These are phyloP conservation scores for Calliscelio sp. DNA, from an alignment of 2,888 invertebrate species.

Conservation along the genomic window DNA sequence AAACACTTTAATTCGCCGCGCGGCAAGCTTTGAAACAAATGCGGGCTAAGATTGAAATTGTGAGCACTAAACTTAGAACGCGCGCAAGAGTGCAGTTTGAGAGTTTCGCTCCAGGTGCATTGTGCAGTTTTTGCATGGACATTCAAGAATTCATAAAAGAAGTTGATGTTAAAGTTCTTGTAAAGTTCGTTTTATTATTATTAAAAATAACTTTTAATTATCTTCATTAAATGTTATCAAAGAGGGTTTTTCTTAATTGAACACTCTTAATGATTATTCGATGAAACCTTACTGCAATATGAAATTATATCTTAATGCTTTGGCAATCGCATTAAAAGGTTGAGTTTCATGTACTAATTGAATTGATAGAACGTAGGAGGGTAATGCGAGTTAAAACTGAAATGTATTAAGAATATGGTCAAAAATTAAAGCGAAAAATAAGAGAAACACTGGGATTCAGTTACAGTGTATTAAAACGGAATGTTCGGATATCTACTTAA, in stretches of 20 bases:
- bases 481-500: too few relatives aligned
- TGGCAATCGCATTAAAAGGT: slow-evolving; percentile 30
- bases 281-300: slow-evolving; percentile 24
- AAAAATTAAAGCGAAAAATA: too few relatives aligned
- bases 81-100: slow-evolving; percentile 21
- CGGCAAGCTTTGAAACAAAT: slow-evolving; percentile 50
- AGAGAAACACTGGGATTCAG: too few relatives aligned
- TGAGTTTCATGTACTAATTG: slow-evolving; percentile 31
- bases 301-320: slow-evolving; percentile 41
- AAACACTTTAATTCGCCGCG: slow-evolving; percentile 59
- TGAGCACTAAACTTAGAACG: slow-evolving; percentile 49
- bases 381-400: slow-evolving; percentile 7
- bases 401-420: background rate
- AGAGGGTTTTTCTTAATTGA: too few relatives aligned
- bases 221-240: background rate
- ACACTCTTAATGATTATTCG: too few relatives aligned
- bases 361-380: slow-evolving; percentile 2
- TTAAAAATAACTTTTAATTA: background rate
- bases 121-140: background rate
- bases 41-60: slow-evolving; percentile 45
- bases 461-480: too few relatives aligned
- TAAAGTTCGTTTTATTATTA: too few relatives aligned
- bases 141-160: background rate
- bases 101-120: slow-evolving; percentile 39
- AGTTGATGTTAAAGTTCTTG: slow-evolving; percentile 14